phyloP scores from a whole-genome alignment of 1,140 invertebrate genomes.

The Heterodera schachtii region DNA sequence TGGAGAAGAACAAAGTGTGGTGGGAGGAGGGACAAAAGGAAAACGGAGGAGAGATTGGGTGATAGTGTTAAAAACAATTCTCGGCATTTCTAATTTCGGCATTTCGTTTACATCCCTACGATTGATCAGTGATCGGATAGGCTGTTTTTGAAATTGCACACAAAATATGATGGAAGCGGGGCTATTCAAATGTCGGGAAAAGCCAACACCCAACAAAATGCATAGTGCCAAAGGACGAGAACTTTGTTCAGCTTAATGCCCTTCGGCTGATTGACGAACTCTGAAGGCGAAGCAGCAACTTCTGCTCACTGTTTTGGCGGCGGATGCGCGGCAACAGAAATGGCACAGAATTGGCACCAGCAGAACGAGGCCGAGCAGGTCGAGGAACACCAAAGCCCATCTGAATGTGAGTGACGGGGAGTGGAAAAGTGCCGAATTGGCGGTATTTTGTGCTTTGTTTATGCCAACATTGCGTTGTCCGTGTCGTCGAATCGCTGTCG shows the following conservation, averaged over 20 bases:
- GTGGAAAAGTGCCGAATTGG: background rate
- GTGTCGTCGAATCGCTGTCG: conserved; percentile 14
- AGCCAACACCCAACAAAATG: too few species aligned
- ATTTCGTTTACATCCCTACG: too few species aligned
- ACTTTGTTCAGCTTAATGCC: too few species aligned
- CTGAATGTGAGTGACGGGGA: background rate
- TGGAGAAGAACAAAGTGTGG: background rate
- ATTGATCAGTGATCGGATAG: too few species aligned
- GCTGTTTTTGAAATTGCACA: too few species aligned
- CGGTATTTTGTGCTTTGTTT: too few species aligned
- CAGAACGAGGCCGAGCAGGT: conserved; percentile 7
- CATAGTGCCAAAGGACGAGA: too few species aligned
- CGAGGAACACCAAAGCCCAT: conserved; percentile 12
- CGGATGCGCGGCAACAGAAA: background rate
- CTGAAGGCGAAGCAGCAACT: conserved; percentile 3
- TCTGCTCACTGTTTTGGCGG: background rate
- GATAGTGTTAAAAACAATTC: too few species aligned
- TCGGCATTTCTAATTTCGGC: too few species aligned
- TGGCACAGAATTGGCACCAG: background rate
- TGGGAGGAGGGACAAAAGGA: background rate
- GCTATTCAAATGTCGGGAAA: too few species aligned
- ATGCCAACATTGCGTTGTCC: background rate
- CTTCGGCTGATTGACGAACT: background rate
- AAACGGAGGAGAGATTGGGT: too few species aligned
- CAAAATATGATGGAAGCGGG: too few species aligned